Conservation (phyloP, 2,113 vertebrate species). For the Ochotona curzoniae region DNA sequence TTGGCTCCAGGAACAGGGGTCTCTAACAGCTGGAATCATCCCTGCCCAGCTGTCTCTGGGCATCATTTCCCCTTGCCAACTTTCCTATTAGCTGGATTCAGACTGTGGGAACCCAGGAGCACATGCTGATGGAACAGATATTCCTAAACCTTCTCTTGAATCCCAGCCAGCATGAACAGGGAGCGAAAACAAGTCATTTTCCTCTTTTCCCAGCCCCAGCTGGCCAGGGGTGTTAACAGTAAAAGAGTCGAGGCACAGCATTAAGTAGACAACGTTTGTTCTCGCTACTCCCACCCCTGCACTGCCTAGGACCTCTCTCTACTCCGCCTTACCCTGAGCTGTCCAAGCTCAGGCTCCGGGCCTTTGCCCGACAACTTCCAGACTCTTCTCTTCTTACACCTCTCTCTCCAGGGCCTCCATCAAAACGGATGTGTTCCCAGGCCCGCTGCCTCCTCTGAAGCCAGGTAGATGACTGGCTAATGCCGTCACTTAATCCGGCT, state of each 20-base stretch:
- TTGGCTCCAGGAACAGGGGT: constrained; percentile 72
- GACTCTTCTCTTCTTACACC: constrained; percentile 52
- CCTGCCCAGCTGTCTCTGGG: constrained; percentile 76
- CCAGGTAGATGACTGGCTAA: constrained; percentile 44
- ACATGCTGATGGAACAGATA: constrained; percentile 74
- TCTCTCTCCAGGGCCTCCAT: constrained; percentile 8
- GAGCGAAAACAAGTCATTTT: constrained; percentile 66
- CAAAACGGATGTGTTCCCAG: constrained; percentile 58
- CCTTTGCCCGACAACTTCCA: constrained; percentile 53
- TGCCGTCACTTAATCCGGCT: constrained; percentile 68
- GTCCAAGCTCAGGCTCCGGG: background rate
- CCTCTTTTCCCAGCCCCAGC: constrained; percentile 73
- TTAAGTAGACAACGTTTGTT: constrained; percentile 66
- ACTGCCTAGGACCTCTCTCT: constrained; percentile 39
- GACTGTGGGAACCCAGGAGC: constrained; percentile 73
- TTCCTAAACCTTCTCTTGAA: constrained; percentile 53
- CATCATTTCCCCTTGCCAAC: constrained; percentile 75
- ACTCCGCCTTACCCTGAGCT: constrained; percentile 49
- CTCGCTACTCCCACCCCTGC: constrained; percentile 23
- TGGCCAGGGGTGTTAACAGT: constrained; percentile 70
- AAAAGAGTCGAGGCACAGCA: constrained; percentile 47
- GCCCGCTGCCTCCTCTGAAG: constrained; percentile 11
- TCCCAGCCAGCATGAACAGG: constrained; percentile 60
- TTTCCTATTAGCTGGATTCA: constrained; percentile 79
- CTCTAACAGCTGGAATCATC: constrained; percentile 78